These are phyloP conservation scores for Chromis chromis DNA, from an alignment of 2,797 vertebrate genomes.

Conservation along the genomic window DNA sequence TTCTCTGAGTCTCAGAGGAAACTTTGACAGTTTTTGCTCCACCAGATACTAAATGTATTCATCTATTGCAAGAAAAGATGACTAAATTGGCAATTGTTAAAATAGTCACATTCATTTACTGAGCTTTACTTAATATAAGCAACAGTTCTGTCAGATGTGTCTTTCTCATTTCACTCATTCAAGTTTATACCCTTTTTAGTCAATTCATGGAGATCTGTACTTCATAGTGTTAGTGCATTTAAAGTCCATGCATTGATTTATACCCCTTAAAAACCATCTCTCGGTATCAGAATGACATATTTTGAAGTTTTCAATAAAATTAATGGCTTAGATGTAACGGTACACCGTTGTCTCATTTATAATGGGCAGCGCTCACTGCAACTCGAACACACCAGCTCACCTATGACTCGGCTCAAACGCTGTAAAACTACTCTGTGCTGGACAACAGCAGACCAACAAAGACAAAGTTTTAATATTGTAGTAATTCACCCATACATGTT, in stretches of 20 bases:
- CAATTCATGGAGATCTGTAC: background rate
- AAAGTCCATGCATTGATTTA: background rate
- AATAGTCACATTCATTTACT: conserved; percentile 30
- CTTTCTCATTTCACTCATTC: background rate
- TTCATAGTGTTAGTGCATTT: background rate
- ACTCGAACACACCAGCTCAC: no score
- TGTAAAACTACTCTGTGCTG: no score
- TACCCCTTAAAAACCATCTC: no score
- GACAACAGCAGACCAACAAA: no score
- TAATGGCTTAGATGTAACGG: no score
- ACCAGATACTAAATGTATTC: conserved; percentile 27
- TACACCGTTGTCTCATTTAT: no score
- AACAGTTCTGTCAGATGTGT: conserved; percentile 10
- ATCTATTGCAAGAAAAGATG: conserved; percentile 43
- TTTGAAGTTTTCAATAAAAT: no score
- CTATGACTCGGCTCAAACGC: no score
- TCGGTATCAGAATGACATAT: no score
- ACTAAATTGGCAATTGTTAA: conserved; percentile 21
- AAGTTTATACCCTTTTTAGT: background rate
- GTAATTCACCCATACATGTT: no score
- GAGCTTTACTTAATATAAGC: conserved; percentile 23
- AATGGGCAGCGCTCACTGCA: no score
- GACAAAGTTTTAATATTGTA: no score
- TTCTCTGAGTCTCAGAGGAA: conserved; percentile 62
- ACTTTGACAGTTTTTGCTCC: conserved; percentile 55